These are phyloP conservation scores for Acinonyx jubatus DNA, from an alignment of 2,113 vertebrate genomes.

Conservation along the genomic window DNA sequence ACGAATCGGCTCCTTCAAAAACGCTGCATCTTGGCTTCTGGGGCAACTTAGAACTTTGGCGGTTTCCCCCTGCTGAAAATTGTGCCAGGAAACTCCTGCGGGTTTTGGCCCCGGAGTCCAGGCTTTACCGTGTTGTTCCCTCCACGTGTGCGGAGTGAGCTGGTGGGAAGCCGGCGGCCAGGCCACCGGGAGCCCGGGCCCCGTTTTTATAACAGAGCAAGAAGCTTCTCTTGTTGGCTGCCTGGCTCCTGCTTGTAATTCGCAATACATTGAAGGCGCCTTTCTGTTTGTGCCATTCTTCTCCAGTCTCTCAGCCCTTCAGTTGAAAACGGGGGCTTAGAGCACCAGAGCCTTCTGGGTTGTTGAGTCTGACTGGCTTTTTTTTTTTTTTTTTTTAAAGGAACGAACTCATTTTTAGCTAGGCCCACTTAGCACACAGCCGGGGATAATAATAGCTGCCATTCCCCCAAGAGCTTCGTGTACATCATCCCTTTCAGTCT, in stretches of 20 bases:
- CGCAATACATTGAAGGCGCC: rapidly evolving
- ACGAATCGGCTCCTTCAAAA: background rate
- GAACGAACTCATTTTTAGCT: background rate
- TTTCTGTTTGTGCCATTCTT: background rate
- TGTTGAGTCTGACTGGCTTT: background rate
- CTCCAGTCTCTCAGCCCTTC: background rate
- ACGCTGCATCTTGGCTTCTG: background rate
- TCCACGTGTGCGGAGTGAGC: background rate
- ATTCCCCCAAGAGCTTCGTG: background rate
- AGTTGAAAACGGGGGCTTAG: background rate
- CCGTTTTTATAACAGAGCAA: background rate
- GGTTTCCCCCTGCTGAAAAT: background rate
- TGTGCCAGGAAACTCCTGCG: background rate
- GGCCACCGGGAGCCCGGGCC: rapidly evolving
- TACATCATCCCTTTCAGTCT: background rate
- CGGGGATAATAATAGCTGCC: background rate
- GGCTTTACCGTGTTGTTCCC: rapidly evolving
- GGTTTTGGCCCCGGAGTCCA: background rate
- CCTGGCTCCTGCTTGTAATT: background rate
- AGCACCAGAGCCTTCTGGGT: background rate
- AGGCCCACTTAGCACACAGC: background rate
- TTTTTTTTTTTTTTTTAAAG: background rate
- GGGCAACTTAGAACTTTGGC: background rate
- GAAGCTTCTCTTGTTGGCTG: background rate
- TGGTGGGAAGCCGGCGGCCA: rapidly evolving